phyloP scores from a whole-genome alignment of 2,888 invertebrate species.

The Adineta ricciae region DNA sequence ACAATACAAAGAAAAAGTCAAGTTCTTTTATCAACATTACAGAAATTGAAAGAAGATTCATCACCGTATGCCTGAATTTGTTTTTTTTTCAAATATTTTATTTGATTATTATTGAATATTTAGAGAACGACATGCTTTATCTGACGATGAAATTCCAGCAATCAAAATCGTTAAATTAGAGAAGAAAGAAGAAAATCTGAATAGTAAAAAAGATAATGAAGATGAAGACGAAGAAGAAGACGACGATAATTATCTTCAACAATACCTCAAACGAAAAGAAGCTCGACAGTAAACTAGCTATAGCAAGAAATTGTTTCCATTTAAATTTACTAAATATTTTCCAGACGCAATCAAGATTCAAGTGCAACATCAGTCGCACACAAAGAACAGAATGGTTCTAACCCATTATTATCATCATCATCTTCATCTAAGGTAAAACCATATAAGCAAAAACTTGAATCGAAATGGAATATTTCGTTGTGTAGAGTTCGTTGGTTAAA shows the following conservation, averaged over 20 bases:
- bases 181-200: neutral
- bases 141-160: neutral
- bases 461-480: neutral
- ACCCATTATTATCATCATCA: neutral
- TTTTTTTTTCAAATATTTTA: neutral
- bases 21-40: constrained; percentile 15
- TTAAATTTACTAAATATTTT: neutral
- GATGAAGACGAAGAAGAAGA: constrained; percentile 1
- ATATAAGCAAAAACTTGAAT: neutral
- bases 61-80: neutral
- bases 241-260: constrained; percentile 8
- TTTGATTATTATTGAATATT: neutral
- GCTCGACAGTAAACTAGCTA: constrained; percentile 11
- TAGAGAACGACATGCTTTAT: neutral
- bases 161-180: neutral
- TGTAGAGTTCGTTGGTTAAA: neutral
- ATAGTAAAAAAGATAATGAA: neutral
- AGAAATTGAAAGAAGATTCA: constrained; percentile 9
- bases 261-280: constrained; percentile 32
- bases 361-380: neutral
- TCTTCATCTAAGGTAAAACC: neutral
- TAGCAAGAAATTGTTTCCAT: neutral
- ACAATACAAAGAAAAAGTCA: neutral
- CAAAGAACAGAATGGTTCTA: neutral
- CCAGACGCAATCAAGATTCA: neutral